A percentile compares a stretch with the other conserved stretches of the same genome.
phyloP scores from a whole-genome alignment of 2,797 vertebrate genomes.

The Mycteria americana region DNA sequence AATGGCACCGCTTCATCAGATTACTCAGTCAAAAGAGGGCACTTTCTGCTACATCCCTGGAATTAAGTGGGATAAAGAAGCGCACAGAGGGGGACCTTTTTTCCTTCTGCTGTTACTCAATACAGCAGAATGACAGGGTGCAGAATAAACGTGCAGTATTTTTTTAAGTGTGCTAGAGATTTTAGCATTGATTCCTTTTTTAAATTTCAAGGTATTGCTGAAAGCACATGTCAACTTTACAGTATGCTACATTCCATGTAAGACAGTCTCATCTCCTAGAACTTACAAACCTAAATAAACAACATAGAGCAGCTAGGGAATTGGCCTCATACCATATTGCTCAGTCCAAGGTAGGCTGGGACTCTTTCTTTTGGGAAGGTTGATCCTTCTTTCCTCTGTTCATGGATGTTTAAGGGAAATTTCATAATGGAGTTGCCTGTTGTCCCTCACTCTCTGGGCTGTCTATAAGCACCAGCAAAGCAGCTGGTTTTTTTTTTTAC shows the following conservation, averaged over 20 bases:
- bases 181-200: background rate
- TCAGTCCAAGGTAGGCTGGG: background rate
- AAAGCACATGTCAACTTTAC: background rate
- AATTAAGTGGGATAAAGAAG: background rate
- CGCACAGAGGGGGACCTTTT: background rate
- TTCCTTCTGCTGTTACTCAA: background rate
- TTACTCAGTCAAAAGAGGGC: background rate
- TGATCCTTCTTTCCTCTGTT: background rate
- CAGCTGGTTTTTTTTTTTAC: background rate
- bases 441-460: background rate
- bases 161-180: background rate
- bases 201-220: background rate
- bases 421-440: background rate
- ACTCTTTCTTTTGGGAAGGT: background rate
- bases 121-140: background rate
- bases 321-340: background rate
- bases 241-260: background rate
- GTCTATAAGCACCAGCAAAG: background rate
- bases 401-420: background rate
- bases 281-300: background rate
- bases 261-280: background rate
- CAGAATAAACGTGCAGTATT: background rate
- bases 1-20: background rate
- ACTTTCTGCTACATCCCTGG: background rate
- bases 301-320: background rate